Conservation (phyloP, 2,888 invertebrate species). For the Athetis lepigone region DNA sequence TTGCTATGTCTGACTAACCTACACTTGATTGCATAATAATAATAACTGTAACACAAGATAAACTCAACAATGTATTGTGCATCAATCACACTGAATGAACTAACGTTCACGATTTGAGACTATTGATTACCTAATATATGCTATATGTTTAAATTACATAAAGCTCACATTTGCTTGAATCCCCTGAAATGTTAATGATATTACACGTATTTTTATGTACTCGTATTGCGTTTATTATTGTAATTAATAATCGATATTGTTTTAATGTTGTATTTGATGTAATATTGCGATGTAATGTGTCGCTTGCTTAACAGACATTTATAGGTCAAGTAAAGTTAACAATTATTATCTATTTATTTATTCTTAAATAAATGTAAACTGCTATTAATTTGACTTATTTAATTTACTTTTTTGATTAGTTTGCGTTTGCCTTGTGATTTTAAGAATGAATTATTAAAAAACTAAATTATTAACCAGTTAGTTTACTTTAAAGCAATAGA, state of each 20-base stretch:
- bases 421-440: not conserved
- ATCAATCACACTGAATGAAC: conserved; percentile 33
- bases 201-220: conserved; percentile 2
- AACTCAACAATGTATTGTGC: conserved; percentile 4
- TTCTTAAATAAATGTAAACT: not conserved
- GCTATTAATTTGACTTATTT: not conserved
- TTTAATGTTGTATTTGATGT: conserved; percentile 37
- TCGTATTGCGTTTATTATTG: conserved; percentile 1
- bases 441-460: conserved; percentile 3
- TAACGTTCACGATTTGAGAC: conserved; percentile 33
- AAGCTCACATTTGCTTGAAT: conserved; percentile 44
- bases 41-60: conserved; percentile 5
- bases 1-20: conserved; percentile 12
- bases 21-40: conserved; percentile 7
- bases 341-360: not conserved
- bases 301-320: conserved; percentile 32
- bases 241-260: conserved; percentile 24
- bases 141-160: conserved; percentile 32
- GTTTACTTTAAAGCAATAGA: not conserved
- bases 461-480: conserved; percentile 14
- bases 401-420: not conserved
- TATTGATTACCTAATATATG: conserved; percentile 34
- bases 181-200: not conserved
- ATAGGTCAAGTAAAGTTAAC: not conserved
- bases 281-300: conserved; percentile 37